phyloP scores from a whole-genome alignment of 2,888 invertebrate genomes.

The Troides aeacus region DNA sequence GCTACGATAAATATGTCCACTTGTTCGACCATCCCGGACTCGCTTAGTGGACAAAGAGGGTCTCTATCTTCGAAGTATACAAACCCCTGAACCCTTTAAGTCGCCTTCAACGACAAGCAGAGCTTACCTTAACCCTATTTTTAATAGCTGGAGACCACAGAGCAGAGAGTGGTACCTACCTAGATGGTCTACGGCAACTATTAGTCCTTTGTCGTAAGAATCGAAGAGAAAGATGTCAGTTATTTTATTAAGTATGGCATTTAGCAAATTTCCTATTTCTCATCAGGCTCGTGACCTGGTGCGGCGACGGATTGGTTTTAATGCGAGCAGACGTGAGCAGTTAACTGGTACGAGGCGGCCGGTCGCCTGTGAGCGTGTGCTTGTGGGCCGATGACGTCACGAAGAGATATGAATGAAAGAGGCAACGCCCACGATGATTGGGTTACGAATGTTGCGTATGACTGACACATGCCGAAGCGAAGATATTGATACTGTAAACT shows the following conservation, averaged over 20 bases:
- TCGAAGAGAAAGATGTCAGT: neutral
- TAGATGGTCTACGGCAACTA: too few species aligned
- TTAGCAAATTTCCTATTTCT: conserved; percentile 9
- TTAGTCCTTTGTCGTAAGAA: too few species aligned
- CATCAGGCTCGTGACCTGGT: conserved; percentile 8
- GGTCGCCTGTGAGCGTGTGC: conserved; percentile 14
- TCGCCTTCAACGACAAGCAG: too few species aligned
- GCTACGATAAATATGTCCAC: too few species aligned
- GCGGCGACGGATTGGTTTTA: conserved; percentile 16
- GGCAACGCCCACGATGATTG: conserved; percentile 32
- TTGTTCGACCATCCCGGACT: too few species aligned
- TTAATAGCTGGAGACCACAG: too few species aligned
- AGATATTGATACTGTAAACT: conserved; percentile 2
- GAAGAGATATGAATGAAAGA: conserved; percentile 34
- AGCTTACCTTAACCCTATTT: too few species aligned
- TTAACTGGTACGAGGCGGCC: conserved; percentile 16
- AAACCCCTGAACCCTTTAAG: too few species aligned
- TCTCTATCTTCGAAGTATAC: too few species aligned
- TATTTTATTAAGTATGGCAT: neutral
- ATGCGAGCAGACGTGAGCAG: conserved; percentile 20
- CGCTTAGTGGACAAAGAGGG: too few species aligned
- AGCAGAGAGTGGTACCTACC: too few species aligned
- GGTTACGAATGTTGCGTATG: conserved; percentile 1
- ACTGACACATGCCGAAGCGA: conserved; percentile 3
- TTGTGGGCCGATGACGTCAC: conserved; percentile 36